phyloP scores from a whole-genome alignment of 2,888 invertebrate genomes.

The Psylliodes chrysocephalus region DNA sequence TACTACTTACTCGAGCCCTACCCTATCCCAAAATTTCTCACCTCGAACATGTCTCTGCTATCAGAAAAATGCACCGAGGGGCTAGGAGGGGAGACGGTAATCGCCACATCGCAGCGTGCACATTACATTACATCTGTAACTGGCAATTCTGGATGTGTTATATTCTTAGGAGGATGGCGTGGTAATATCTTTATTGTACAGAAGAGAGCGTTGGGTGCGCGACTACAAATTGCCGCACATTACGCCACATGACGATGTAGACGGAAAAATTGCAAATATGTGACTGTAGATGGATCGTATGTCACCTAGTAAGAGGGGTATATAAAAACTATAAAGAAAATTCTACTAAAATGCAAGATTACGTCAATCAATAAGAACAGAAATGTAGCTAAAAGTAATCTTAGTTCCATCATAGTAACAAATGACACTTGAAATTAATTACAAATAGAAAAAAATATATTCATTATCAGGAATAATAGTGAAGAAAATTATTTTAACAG shows the following conservation, averaged over 20 bases:
- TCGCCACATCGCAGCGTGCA: slow-evolving; percentile 20
- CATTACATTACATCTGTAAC: slow-evolving; percentile 38
- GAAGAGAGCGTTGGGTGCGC: slow-evolving; percentile 51
- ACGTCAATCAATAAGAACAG: too few species aligned
- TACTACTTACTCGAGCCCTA: not conserved
- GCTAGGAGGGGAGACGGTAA: not conserved
- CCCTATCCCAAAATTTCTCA: not conserved
- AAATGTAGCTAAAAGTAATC: too few species aligned
- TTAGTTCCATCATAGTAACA: too few species aligned
- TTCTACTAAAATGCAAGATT: not conserved
- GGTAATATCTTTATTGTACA: slow-evolving; percentile 60
- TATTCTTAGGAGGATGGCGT: slow-evolving; percentile 48
- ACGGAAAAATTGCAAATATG: slow-evolving; percentile 61
- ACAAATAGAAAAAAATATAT: too few species aligned
- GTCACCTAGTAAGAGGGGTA: slow-evolving; percentile 50
- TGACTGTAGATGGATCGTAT: slow-evolving; percentile 52
- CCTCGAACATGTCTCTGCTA: not conserved
- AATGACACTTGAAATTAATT: too few species aligned
- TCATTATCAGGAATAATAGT: too few species aligned
- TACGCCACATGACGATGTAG: slow-evolving; percentile 58
- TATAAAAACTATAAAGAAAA: not conserved
- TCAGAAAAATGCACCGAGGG: slow-evolving; percentile 1
- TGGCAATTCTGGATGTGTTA: slow-evolving; percentile 51
- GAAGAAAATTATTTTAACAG: too few species aligned
- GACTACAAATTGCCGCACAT: slow-evolving; percentile 59